Evolutionary conservation across 2,113 vertebrate species (phyloP).

Genomic region (Elanoides forficatus): DNA sequence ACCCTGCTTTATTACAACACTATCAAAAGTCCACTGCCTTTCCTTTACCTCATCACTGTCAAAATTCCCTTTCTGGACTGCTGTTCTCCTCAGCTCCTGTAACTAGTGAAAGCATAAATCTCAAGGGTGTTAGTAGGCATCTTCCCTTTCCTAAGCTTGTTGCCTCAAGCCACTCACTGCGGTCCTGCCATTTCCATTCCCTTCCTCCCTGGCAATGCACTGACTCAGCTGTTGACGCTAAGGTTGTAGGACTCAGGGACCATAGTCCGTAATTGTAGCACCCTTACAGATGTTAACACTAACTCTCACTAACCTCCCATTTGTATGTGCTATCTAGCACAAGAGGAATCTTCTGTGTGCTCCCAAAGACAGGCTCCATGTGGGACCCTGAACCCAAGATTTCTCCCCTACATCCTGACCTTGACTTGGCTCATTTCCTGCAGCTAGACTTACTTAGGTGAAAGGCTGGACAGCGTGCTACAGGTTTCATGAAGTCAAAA

Average conservation of each 20-base stretch:
- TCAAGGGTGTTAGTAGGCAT: background rate
- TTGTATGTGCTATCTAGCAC: background rate
- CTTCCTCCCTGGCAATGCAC: background rate
- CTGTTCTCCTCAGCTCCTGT: background rate
- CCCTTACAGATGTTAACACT: background rate
- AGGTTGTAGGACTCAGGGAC: rapidly evolving
- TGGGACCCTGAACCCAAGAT: background rate
- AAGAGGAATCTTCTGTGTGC: background rate
- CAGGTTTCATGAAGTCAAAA: background rate
- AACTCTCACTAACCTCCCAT: background rate
- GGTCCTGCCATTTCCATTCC: background rate
- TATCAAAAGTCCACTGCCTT: background rate
- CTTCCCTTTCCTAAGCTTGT: background rate
- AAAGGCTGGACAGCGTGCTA: background rate
- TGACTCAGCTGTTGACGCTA: background rate
- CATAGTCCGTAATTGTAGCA: background rate
- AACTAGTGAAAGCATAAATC: background rate
- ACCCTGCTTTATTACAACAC: background rate
- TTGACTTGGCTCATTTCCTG: background rate
- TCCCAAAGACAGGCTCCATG: background rate
- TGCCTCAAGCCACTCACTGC: background rate
- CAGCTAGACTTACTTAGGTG: background rate
- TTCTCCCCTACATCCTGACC: background rate
- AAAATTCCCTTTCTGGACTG: background rate
- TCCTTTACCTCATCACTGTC: background rate